These are phyloP conservation scores for Heterotilapia buettikoferi DNA, from an alignment of 2,113 vertebrate genomes.

Conservation along the genomic window DNA sequence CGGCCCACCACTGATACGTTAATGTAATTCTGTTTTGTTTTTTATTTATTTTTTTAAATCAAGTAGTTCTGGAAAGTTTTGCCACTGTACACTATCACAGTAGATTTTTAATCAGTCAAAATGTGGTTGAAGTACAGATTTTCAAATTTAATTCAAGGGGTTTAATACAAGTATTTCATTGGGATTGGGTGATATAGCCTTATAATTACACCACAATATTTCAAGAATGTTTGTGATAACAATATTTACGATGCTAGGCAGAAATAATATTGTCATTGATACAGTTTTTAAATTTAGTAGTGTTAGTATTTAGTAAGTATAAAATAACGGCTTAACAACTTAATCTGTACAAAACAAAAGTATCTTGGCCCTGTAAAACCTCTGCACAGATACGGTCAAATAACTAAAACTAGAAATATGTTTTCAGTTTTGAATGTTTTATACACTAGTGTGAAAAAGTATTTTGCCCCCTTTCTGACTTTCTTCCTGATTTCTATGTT, in stretches of 20 bases:
- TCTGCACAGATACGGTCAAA: background rate
- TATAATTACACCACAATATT: background rate
- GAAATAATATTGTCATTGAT: background rate
- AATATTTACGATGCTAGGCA: background rate
- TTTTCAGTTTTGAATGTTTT: background rate
- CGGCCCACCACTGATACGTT: background rate
- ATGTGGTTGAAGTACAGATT: background rate
- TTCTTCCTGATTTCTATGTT: background rate
- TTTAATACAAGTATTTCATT: background rate
- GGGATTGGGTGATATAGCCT: background rate
- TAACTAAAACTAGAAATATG: background rate
- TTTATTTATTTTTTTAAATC: background rate
- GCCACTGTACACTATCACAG: background rate
- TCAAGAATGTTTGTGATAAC: background rate
- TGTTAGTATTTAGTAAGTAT: background rate
- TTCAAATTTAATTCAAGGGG: background rate
- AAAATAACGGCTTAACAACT: background rate
- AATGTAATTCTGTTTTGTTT: background rate
- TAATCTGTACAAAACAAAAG: background rate
- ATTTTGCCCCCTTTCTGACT: background rate
- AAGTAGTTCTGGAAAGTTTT: background rate
- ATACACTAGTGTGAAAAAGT: background rate
- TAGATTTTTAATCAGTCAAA: background rate
- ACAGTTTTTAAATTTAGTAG: background rate
- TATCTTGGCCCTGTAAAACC: background rate